These are phyloP conservation scores for Saguinus midas DNA, from an alignment of 2,113 vertebrate species.

Conservation along the genomic window DNA sequence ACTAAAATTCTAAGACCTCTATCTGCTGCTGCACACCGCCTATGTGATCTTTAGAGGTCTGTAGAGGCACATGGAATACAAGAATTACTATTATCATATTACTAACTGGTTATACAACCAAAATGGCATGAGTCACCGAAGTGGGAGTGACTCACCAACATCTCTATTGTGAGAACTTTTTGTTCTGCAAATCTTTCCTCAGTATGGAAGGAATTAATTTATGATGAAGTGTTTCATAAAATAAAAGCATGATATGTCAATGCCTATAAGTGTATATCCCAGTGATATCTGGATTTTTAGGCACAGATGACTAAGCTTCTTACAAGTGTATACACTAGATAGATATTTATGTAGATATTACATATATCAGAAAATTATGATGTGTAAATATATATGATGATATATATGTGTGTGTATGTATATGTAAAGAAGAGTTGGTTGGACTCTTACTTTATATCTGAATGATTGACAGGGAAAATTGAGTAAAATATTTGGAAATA, in stretches of 20 bases:
- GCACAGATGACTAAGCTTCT: constrained; percentile 1
- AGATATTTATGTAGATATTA: not conserved
- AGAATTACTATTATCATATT: constrained; percentile 63
- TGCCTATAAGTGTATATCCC: not conserved
- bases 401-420: not conserved
- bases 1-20: not conserved
- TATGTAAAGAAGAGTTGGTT: not conserved
- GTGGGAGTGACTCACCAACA: constrained; percentile 54
- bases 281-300: constrained; percentile 24
- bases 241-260: constrained; percentile 60
- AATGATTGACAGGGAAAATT: not conserved
- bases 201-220: constrained; percentile 58
- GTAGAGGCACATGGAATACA: constrained; percentile 23
- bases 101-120: constrained; percentile 65
- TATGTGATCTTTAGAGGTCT: not conserved
- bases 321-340: not conserved
- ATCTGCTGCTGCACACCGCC: not conserved
- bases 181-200: constrained; percentile 62
- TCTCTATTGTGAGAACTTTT: constrained; percentile 63
- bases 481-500: not conserved
- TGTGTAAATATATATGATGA: too few relatives aligned
- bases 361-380: not conserved
- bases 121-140: constrained; percentile 67
- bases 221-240: constrained; percentile 70
- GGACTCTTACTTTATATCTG: not conserved